Evolutionary conservation across 2,113 vertebrate species (phyloP).

Genomic region (Cyanoderma ruficeps): DNA sequence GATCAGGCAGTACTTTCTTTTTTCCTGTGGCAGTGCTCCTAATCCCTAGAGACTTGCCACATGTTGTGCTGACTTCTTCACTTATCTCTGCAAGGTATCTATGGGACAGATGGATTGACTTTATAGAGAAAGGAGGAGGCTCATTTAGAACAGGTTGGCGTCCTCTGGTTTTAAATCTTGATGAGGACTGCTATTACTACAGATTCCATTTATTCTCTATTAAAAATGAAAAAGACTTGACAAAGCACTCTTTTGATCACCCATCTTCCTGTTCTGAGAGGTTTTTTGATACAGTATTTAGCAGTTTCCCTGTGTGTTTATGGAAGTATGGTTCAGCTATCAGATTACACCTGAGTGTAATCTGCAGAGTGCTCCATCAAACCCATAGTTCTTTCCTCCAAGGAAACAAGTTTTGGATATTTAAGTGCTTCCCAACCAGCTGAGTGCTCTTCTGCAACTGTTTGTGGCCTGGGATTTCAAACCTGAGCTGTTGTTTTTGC

Average conservation of each 20-base stretch:
- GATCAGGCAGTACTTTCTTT: conserved; percentile 9
- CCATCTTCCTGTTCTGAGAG: background rate
- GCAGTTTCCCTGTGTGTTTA: background rate
- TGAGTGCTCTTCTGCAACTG: background rate
- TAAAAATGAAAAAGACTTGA: conserved; percentile 4
- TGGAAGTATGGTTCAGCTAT: background rate
- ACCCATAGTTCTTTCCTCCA: background rate
- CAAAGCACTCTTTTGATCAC: background rate
- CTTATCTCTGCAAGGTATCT: background rate
- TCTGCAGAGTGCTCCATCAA: background rate
- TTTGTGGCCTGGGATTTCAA: background rate
- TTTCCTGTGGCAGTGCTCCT: background rate
- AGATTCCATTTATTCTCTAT: conserved; percentile 27
- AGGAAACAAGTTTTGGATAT: background rate
- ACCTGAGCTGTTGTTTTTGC: background rate
- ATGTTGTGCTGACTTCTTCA: background rate
- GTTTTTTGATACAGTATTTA: background rate
- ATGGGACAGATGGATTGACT: background rate
- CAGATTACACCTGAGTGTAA: background rate
- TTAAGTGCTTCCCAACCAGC: background rate
- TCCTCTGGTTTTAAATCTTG: background rate
- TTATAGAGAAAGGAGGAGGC: background rate
- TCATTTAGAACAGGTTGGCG: background rate
- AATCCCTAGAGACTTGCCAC: background rate
- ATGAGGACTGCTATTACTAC: background rate